Evolutionary conservation across 2,797 vertebrate genomes (phyloP).

Genomic region (Microctenopoma stevenorrisi): DNA sequence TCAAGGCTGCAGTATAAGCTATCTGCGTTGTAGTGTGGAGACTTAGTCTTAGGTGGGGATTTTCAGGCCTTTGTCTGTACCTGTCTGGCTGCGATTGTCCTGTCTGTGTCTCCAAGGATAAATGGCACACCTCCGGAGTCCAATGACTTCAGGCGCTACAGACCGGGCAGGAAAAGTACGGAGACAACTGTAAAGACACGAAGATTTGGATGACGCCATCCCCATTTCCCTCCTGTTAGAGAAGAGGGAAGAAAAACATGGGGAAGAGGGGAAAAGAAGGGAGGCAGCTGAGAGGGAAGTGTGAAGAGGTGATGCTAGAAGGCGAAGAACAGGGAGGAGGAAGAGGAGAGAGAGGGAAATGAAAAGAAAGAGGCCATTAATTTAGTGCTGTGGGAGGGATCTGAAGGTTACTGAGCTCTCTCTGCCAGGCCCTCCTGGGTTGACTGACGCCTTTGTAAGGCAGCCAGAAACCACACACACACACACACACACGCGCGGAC

Average conservation of each 20-base stretch:
- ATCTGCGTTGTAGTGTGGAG: neutral
- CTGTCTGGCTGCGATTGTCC: constrained; percentile 14
- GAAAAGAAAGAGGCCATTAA: constrained; percentile 84
- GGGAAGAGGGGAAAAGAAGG: constrained; percentile 35
- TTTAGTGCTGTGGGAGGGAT: constrained; percentile 83
- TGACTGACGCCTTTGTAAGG: constrained; percentile 84
- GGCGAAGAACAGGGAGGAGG: constrained; percentile 68
- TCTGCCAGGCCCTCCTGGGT: constrained; percentile 83
- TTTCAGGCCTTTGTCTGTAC: constrained; percentile 26
- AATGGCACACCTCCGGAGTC: neutral
- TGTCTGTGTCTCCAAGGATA: neutral
- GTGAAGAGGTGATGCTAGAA: constrained; percentile 66
- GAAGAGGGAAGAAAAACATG: constrained; percentile 2
- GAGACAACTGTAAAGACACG: constrained; percentile 39
- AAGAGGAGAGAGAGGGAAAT: constrained; percentile 56
- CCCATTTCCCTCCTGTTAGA: constrained; percentile 14
- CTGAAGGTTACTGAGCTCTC: constrained; percentile 79
- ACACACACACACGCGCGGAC: constrained; percentile 52
- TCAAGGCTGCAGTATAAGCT: constrained; percentile 1
- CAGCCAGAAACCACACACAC: constrained; percentile 77
- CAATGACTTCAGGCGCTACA: constrained; percentile 28
- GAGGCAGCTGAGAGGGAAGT: constrained; percentile 56
- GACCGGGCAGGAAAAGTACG: constrained; percentile 34
- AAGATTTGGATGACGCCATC: constrained; percentile 42
- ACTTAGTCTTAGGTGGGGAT: neutral